phyloP scores from a whole-genome alignment of 23 tunicate species.

The Botrylloides violaceus region DNA sequence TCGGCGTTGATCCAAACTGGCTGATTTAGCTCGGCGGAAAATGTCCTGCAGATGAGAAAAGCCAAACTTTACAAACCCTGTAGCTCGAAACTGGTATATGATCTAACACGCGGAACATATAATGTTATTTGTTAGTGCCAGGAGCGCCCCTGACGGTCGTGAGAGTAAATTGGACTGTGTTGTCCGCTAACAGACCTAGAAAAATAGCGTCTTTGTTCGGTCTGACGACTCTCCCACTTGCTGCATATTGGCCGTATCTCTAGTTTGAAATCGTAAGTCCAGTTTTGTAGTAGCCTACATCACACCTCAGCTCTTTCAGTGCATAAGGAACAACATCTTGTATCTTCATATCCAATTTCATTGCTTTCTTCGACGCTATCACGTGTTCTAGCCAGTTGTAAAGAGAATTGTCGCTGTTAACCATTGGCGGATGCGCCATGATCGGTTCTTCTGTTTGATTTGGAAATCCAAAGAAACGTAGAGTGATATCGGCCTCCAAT shows the following conservation, averaged over 20 bases:
- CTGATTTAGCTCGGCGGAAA: constrained; percentile 23
- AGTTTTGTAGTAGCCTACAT: too few relatives aligned
- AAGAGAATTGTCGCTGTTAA: constrained; percentile 35
- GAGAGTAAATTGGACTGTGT: too few relatives aligned
- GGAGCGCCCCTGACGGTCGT: too few relatives aligned
- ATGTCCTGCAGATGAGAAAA: neutral
- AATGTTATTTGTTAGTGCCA: too few relatives aligned
- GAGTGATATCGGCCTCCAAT: constrained; percentile 68
- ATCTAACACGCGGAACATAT: too few relatives aligned
- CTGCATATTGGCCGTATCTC: too few relatives aligned
- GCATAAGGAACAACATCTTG: constrained; percentile 60
- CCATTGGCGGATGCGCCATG: constrained; percentile 65
- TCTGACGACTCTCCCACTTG: too few relatives aligned
- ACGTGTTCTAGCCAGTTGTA: constrained; percentile 56
- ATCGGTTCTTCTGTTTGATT: constrained; percentile 44
- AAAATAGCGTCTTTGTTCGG: too few relatives aligned
- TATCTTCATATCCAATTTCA: constrained; percentile 65
- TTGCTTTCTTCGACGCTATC: constrained; percentile 28
- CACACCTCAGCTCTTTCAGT: constrained; percentile 35
- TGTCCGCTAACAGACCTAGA: too few relatives aligned
- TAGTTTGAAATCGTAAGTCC: too few relatives aligned
- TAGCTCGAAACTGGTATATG: too few relatives aligned
- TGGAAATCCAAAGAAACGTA: constrained; percentile 29
- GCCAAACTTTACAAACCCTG: too few relatives aligned
- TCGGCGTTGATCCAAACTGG: constrained; percentile 93